Evolutionary conservation across 2,888 invertebrate species (phyloP).

Genomic region (Agrochola lychnidis): DNA sequence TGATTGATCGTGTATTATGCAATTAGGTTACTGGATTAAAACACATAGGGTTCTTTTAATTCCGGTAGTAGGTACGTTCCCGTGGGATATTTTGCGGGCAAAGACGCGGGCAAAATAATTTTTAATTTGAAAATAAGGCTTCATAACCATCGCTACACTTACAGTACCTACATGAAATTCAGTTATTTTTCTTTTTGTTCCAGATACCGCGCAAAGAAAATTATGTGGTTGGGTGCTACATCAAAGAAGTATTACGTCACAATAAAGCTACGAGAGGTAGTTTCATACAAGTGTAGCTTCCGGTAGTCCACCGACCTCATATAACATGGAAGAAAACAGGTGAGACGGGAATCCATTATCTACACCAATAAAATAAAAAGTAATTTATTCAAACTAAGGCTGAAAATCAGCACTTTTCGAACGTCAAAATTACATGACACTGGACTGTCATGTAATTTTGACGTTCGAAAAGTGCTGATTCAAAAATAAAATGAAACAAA

Average conservation of each 20-base stretch:
- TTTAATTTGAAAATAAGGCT: neutral
- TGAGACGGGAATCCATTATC: constrained; percentile 48
- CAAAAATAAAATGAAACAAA: too few relatives aligned
- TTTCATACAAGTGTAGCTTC: constrained; percentile 74
- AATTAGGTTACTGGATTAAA: too few relatives aligned
- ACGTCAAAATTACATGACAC: too few relatives aligned
- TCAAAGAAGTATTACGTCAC: constrained; percentile 66
- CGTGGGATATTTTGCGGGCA: too few relatives aligned
- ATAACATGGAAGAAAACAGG: constrained; percentile 83
- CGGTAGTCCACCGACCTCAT: constrained; percentile 77
- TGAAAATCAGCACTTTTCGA: too few relatives aligned
- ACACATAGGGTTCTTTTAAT: too few relatives aligned
- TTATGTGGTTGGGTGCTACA: constrained; percentile 79
- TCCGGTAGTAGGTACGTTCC: too few relatives aligned
- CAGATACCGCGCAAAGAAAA: constrained; percentile 76
- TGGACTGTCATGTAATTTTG: too few relatives aligned
- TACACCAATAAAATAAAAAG: too few relatives aligned
- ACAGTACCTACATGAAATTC: neutral
- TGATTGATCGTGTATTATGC: too few relatives aligned
- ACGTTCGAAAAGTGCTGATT: too few relatives aligned
- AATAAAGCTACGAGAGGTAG: constrained; percentile 68
- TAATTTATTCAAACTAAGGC: too few relatives aligned
- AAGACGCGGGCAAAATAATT: neutral
- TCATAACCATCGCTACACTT: neutral
- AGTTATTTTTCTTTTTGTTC: constrained; percentile 53